These are phyloP conservation scores for Xestobium rufovillosum DNA, from an alignment of 2,888 invertebrate genomes.

Conservation along the genomic window DNA sequence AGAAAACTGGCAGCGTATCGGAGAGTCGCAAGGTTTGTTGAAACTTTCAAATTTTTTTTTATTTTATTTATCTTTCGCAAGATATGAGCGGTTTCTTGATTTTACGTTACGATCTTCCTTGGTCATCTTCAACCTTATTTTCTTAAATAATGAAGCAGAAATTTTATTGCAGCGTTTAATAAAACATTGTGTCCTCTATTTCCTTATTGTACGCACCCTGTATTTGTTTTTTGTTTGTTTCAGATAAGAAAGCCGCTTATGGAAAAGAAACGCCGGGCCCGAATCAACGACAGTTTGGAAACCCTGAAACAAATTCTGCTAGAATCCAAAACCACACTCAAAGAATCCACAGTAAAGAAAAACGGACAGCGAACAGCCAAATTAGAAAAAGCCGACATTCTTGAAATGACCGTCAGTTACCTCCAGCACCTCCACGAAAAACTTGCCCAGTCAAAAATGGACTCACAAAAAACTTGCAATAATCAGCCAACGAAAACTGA, in stretches of 20 bases:
- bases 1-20: constrained; percentile 26
- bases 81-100: no score
- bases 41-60: constrained; percentile 7
- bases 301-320: constrained; percentile 46
- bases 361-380: constrained; percentile 46
- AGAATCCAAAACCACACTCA: constrained; percentile 38
- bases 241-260: constrained; percentile 48
- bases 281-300: constrained; percentile 49
- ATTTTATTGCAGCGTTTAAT: no score
- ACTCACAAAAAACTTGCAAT: constrained; percentile 4
- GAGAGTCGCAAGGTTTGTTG: constrained; percentile 37
- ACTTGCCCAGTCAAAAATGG: constrained; percentile 21
- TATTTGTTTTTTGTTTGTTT: no score
- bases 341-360: constrained; percentile 28
- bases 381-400: constrained; percentile 58
- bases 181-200: no score
- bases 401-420: constrained; percentile 56
- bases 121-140: no score
- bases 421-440: constrained; percentile 47
- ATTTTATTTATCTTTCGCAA: background rate
- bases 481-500: constrained; percentile 10
- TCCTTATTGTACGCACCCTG: no score
- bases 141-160: no score
- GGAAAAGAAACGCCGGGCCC: constrained; percentile 48
- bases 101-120: no score